Evolutionary conservation across 2,888 invertebrate genomes (phyloP).

Genomic region (Eucera pruinosa): DNA sequence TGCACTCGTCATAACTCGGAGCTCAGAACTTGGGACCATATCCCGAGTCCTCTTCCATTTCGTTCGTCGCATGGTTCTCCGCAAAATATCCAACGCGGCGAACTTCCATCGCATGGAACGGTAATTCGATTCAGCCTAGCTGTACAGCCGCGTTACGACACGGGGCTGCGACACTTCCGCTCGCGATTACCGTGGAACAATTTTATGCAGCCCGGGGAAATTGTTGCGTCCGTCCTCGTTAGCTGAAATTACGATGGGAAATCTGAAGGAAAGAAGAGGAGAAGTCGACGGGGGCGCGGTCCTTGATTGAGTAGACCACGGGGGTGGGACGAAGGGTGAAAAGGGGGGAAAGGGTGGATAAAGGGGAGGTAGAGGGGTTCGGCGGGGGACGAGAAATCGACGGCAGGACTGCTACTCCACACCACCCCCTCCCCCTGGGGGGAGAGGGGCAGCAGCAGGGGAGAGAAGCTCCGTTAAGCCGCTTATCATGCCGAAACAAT

Average conservation of each 20-base stretch:
- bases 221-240: constrained; percentile 52
- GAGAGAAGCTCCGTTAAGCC: constrained; percentile 83
- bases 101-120: constrained; percentile 9
- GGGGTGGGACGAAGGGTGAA: constrained; percentile 7
- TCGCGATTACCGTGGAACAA: constrained; percentile 43
- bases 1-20: no score
- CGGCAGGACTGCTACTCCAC: constrained; percentile 75
- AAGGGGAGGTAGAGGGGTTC: constrained; percentile 31
- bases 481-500: constrained; percentile 85
- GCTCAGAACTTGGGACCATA: no score
- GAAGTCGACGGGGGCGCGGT: constrained; percentile 51
- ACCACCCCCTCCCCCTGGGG: constrained; percentile 56
- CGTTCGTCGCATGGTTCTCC: neutral
- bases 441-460: constrained; percentile 65
- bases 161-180: constrained; percentile 38
- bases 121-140: constrained; percentile 40
- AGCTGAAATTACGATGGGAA: constrained; percentile 54
- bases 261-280: constrained; percentile 47
- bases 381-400: constrained; percentile 75
- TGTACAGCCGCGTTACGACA: constrained; percentile 38
- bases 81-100: constrained; percentile 20
- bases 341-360: constrained; percentile 9
- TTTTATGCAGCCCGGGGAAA: constrained; percentile 41
- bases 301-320: constrained; percentile 72
- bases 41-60: neutral